These are phyloP conservation scores for Chaitophorus viminalis DNA, from an alignment of 2,888 invertebrate species.

Conservation along the genomic window DNA sequence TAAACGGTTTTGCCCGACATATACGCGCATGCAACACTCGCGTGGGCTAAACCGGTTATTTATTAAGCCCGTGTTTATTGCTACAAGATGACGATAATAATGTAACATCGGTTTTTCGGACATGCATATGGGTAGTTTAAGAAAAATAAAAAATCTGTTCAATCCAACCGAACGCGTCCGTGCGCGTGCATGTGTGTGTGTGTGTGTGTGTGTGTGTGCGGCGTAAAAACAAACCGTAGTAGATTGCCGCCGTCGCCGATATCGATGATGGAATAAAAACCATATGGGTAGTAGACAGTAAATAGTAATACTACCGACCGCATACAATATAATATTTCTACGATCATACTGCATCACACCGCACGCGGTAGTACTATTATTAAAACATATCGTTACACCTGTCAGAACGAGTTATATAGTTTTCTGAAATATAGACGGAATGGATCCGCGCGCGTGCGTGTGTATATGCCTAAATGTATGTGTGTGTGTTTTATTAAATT, in stretches of 20 bases:
- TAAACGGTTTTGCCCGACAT: conserved; percentile 1
- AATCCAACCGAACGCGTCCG: background rate
- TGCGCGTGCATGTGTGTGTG: too few species aligned
- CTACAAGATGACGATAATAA: background rate
- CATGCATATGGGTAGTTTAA: background rate
- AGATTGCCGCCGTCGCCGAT: background rate
- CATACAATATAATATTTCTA: background rate
- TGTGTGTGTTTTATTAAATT: background rate
- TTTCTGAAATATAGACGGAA: background rate
- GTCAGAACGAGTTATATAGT: conserved; percentile 44
- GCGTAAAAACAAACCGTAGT: conserved; percentile 1
- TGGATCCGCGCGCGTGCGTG: background rate
- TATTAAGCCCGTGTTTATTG: too few species aligned
- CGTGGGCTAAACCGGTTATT: background rate
- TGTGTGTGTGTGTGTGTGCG: background rate
- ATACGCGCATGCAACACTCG: background rate
- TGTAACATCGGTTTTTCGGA: background rate
- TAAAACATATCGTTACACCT: conserved; percentile 59
- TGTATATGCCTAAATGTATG: too few species aligned
- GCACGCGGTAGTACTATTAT: background rate
- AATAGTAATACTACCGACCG: too few species aligned
- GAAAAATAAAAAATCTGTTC: background rate
- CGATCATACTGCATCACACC: background rate
- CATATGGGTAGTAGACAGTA: too few species aligned
- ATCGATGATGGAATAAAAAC: background rate